Evolutionary conservation across 2,113 vertebrate species (phyloP), one percentile per base, ranked within the genome.

Genomic region (Erinaceus europaeus): DNA sequence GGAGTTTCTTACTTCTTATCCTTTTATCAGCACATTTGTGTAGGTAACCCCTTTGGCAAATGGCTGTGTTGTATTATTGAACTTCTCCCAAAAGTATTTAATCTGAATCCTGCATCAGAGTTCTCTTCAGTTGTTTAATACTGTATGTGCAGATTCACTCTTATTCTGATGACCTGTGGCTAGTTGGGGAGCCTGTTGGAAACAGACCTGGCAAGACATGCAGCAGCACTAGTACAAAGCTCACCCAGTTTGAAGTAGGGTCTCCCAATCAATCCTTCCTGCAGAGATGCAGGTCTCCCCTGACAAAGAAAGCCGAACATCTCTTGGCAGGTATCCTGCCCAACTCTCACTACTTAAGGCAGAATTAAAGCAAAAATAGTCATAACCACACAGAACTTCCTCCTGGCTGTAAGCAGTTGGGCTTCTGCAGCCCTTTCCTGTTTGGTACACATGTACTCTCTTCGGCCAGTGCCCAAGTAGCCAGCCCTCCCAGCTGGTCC

Each of bases 301-400:
- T 42, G 62, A 50, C 74, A 40, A 76, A 89, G 65, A 44, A 68
- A 82, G 6, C 62, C 77, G 55, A 25, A 8, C 5, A 6, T 71
- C 82, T 82, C 34, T 59, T 87, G 79, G 68, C 81, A 25, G 55
- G n/a, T 68, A 21, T 14, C 8, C 74, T 72, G 29, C 14, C 71
- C 52, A 15, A 10, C 59, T 84, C 69, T 40, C 9, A 5, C 57
- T 71, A 42, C 77, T 57, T 76, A 42, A 27, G 50, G 18, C 53
- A n/a, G 57, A 62, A 72, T 82, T 65, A 65, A 64, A 71, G 9
- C n/a, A 36, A 9, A n/a, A 21, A 59, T 40, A n/a, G 23, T 65
- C 53, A 29, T 2, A 62, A 27, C 32, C 34, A n/a, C 34, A 34
- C 2, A 3, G 5, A 27, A 61, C 71, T n/a, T 13, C 46, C 15